Evolutionary conservation across 2,113 vertebrate species (phyloP).

Genomic region (Origma solitaria): DNA sequence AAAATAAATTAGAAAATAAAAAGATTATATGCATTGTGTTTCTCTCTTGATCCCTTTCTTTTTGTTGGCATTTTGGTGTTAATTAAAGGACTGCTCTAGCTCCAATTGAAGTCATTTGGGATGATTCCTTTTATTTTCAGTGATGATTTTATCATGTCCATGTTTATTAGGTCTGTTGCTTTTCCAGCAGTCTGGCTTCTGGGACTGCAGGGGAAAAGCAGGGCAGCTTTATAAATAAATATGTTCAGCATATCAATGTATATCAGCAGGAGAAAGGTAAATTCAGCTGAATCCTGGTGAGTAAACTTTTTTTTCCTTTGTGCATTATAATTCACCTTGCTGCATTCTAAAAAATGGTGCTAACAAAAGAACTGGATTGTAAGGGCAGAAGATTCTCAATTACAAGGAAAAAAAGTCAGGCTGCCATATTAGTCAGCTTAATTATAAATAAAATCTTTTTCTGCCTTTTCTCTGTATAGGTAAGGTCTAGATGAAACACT

Average conservation of each 20-base stretch:
- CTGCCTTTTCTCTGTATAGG: background rate
- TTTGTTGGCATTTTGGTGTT: background rate
- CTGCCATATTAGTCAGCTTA: background rate
- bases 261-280: background rate
- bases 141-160: conserved; percentile 22
- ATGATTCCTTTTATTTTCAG: conserved; percentile 29
- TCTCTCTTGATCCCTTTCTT: background rate
- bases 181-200: background rate
- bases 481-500: background rate
- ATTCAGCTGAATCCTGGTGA: background rate
- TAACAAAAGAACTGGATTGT: background rate
- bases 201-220: background rate
- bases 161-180: conserved; percentile 7
- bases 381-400: background rate
- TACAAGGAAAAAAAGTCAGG: background rate
- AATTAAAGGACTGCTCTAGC: background rate
- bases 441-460: background rate
- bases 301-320: background rate
- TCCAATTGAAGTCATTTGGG: background rate
- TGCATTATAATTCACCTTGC: background rate
- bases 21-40: background rate
- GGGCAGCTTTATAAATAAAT: background rate
- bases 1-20: background rate
- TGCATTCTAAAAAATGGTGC: background rate
- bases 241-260: background rate